phyloP scores from a whole-genome alignment of 2,113 vertebrate genomes.

The Seriola rivoliana region DNA sequence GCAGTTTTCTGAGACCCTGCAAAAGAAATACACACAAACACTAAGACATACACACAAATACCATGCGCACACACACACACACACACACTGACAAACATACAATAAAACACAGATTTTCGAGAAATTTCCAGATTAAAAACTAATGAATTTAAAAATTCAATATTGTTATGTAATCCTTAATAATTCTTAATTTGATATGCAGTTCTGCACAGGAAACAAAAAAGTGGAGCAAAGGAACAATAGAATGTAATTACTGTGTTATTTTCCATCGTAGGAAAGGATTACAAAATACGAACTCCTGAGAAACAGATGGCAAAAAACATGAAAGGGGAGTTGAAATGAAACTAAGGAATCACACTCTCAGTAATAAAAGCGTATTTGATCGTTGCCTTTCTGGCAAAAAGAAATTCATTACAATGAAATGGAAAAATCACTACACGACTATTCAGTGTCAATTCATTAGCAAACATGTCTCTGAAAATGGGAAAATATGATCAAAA shows the following conservation, averaged over 20 bases:
- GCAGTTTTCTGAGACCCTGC: conserved; percentile 45
- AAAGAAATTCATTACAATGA: conserved; percentile 5
- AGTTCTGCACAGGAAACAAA: background rate
- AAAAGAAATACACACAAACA: conserved; percentile 48
- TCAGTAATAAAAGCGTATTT: conserved; percentile 9
- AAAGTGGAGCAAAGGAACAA: background rate
- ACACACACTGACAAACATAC: background rate
- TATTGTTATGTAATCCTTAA: background rate
- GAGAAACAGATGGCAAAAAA: background rate
- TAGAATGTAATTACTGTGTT: background rate
- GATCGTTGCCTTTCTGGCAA: background rate
- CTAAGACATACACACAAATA: background rate
- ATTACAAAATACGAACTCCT: background rate
- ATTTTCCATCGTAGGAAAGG: background rate
- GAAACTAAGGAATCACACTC: background rate
- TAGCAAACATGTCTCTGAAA: conserved; percentile 9
- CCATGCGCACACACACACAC: conserved; percentile 13
- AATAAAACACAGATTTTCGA: background rate
- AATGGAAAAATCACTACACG: background rate
- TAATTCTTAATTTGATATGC: background rate
- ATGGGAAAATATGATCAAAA: conserved; percentile 1
- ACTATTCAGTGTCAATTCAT: conserved; percentile 19
- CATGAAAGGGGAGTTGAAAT: background rate
- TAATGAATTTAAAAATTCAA: background rate
- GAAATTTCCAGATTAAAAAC: too few relatives aligned